Conservation (phyloP, 2,797 vertebrate species). For the Meriones psammophilus region DNA sequence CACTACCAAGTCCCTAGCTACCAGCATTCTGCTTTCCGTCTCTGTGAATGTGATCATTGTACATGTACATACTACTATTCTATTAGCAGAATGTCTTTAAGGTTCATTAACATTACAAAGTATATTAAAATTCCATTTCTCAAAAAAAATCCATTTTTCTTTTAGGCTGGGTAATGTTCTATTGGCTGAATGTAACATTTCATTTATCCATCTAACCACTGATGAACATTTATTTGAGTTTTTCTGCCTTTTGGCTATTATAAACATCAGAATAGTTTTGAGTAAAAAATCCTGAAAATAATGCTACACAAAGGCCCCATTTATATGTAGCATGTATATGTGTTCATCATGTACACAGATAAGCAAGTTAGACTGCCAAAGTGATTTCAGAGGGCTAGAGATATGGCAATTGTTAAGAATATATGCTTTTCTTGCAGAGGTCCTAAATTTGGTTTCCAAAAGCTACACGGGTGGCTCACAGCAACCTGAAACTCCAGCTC, state of each 20-base stretch:
- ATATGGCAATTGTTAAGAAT: neutral
- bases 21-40: neutral
- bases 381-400: neutral
- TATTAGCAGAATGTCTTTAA: neutral
- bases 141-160: neutral
- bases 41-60: conserved; percentile 6
- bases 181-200: neutral
- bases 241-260: neutral
- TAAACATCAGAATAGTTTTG: neutral
- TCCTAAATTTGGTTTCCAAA: neutral
- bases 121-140: neutral
- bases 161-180: neutral
- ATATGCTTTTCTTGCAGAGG: no score
- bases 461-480: neutral
- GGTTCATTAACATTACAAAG: neutral
- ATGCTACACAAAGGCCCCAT: neutral
- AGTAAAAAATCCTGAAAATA: neutral
- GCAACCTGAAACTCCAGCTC: neutral
- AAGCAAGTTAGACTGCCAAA: neutral
- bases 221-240: neutral
- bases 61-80: neutral
- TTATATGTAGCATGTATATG: neutral
- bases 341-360: neutral
- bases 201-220: neutral
- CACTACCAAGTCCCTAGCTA: neutral